Evolutionary conservation across 64 coral and sea anemone genomes (phyloP), one percentile per base, ranked within the genome.

Genomic region (Stichodactyla mertensii): DNA sequence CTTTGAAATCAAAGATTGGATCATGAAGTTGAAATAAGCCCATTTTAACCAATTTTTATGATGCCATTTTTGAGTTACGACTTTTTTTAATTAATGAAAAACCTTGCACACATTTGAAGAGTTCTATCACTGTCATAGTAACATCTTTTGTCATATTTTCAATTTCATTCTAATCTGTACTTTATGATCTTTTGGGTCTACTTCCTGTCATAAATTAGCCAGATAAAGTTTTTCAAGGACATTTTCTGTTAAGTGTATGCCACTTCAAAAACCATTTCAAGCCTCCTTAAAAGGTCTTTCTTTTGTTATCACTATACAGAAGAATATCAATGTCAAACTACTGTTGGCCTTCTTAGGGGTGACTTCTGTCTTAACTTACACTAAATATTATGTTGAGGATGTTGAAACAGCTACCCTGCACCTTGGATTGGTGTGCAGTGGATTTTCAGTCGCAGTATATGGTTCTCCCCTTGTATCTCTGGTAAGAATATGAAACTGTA

Each of bases 401-500:
- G 27, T 87, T 26, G 70, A 85, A 23, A 88, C 94, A 77, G 91
- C 91, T 74, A 26, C 24, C n/a, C n/a, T 74, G 22, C 89, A 93
- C 27, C 91, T 97, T 80, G 91, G 94, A 13, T 82, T 89, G 11
- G 57, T 97, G 26, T 92, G 91, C 16, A 93, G 94, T 87, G 31
- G 88, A 77, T 97, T 92, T 82, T 89, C 94, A 6, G 86, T 97
- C 53, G 85, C 92, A 56, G 88, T 92, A 11, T 97, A 97, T 90
- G 91, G 91, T 54, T 97, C 91, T 36, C 91, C 94, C 51, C 91
- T 97, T 60, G 69, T 88, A 57, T 93, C 94, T 82, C 60, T 97
- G 82, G 94, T 97, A 97, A 93, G 94, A 85, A 20, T 36, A 45
- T 45, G 36, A 45, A 45, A 4, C 36, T 3, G 36, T 45, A 45